Evolutionary conservation across 2,113 vertebrate genomes (phyloP).

Genomic region (Tretioscincus oriximinensis): DNA sequence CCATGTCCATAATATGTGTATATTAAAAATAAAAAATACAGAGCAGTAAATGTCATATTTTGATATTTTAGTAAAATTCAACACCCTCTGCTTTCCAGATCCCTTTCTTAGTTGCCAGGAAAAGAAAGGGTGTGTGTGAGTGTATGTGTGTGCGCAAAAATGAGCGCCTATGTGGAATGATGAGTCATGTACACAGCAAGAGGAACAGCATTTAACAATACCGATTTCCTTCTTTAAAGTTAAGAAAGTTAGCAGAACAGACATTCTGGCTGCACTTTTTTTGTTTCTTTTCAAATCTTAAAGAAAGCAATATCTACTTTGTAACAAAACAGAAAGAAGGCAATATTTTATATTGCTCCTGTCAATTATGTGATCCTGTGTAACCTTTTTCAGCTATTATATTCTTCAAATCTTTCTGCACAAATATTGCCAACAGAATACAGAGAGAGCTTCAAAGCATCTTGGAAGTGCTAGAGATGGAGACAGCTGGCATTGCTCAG

Average conservation of each 20-base stretch:
- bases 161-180: background rate
- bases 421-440: constrained; percentile 45
- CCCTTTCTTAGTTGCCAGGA: constrained; percentile 17
- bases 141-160: too few species aligned
- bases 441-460: constrained; percentile 58
- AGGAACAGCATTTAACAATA: constrained; percentile 29
- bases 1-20: background rate
- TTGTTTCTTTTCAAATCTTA: constrained; percentile 48
- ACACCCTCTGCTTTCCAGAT: constrained; percentile 17
- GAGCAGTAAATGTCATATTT: background rate
- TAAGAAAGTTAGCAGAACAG: constrained; percentile 48
- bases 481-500: constrained; percentile 45
- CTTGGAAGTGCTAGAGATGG: constrained; percentile 26
- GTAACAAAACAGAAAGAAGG: constrained; percentile 48
- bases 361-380: constrained; percentile 36
- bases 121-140: too few species aligned
- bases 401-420: constrained; percentile 46
- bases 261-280: constrained; percentile 45
- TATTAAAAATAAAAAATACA: background rate
- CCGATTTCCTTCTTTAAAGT: constrained; percentile 51
- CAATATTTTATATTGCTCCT: constrained; percentile 48
- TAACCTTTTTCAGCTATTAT: constrained; percentile 55
- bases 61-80: background rate
- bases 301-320: constrained; percentile 47
- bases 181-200: background rate